Evolutionary conservation across 2,797 vertebrate genomes (phyloP), one percentile per base, ranked within the genome.

Genomic region (Xerus rutilus): DNA sequence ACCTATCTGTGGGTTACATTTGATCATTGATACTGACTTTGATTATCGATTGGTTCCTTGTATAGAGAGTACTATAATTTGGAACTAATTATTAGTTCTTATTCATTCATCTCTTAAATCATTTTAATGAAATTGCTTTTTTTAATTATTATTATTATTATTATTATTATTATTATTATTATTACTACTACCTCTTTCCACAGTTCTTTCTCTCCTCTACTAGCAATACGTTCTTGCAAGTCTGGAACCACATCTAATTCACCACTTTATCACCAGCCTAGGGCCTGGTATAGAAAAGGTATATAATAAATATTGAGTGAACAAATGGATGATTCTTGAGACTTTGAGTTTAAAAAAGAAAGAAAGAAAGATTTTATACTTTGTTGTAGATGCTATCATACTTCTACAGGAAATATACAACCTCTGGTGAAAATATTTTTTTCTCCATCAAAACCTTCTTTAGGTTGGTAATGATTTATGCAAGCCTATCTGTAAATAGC

Each of bases 391-490:
- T 39, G 43, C 59, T 57, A 87, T 91, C 65, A 21, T 92, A 77
- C 84, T 95, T 87, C 65, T 25, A 78, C n/a, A 43, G 47, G 86
- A 95, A 94, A 88, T 23, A 86, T 20, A 18, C 57, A 91, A 95
- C 7, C 17, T 76, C 62, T 54, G 9, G 20, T 85, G 52, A 59
- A 89, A 89, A 79, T 20, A 76, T 59, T 90, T 92, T 54, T 87
- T 93, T 91, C 47, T 30, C 28, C 35, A 70, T 47, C 64, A 95
- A 43, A 86, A 67, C 45, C 91, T 92, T 92, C 32, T 93, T 93
- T 39, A 69, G 28, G 39, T 67, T 96, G n/a, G 45, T 89, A 76
- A 85, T 70, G 73, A 94, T 85, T 89, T 95, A n/a, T 57, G 7
- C 25, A 95, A 95, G 35, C 32, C 14, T n/a, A 54, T 82, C 35